These are phyloP conservation scores for Trachurus trachurus DNA, from an alignment of 2,797 vertebrate species.

Conservation along the genomic window DNA sequence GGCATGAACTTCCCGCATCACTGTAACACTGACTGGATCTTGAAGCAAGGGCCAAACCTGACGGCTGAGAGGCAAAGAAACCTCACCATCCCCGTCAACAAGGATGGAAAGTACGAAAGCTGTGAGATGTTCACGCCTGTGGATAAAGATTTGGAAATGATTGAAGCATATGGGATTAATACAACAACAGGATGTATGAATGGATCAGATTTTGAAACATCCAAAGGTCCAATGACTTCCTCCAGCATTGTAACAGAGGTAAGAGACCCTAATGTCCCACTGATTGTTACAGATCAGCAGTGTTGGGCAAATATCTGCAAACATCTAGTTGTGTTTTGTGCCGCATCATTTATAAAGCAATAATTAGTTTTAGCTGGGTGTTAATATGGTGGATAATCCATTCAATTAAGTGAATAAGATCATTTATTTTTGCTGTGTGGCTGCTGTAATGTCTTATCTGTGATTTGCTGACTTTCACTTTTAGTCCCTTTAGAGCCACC, in stretches of 20 bases:
- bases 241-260: conserved; percentile 82
- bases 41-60: conserved; percentile 80
- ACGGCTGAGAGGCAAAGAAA: conserved; percentile 82
- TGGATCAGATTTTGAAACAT: conserved; percentile 86
- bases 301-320: background rate
- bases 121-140: conserved; percentile 91
- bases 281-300: no score
- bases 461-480: background rate
- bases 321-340: background rate
- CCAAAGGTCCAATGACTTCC: no score
- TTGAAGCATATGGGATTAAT: conserved; percentile 85
- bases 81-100: conserved; percentile 86
- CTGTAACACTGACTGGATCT: conserved; percentile 92
- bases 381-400: background rate
- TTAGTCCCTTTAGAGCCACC: background rate
- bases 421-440: background rate
- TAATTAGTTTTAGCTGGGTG: background rate
- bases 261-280: conserved; percentile 3
- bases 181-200: conserved; percentile 80
- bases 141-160: conserved; percentile 81
- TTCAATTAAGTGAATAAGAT: background rate
- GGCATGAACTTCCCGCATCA: conserved; percentile 81
- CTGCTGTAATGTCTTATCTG: background rate
- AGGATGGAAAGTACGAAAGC: conserved; percentile 80
- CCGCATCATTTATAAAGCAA: background rate